Conservation (phyloP, 2,888 invertebrate genomes). For the Rhorus exstirpatorius region DNA sequence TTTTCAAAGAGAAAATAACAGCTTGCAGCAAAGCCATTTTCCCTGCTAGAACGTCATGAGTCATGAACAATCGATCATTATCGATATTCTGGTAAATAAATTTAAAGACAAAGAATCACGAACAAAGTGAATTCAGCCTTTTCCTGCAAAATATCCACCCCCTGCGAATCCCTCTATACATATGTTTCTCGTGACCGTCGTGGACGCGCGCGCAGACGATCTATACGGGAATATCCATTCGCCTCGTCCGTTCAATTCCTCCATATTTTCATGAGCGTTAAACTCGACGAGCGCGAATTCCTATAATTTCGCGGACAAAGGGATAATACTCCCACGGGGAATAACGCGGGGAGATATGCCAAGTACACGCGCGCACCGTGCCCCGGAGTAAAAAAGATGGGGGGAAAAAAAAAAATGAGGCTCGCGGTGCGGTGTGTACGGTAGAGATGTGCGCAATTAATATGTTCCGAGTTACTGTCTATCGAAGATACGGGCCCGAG, state of each 20-base stretch:
- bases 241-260: constrained; percentile 44
- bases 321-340: constrained; percentile 44
- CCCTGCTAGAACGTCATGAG: constrained; percentile 31
- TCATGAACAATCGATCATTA: constrained; percentile 12
- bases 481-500: constrained; percentile 58
- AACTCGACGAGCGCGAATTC: constrained; percentile 38
- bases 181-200: background rate
- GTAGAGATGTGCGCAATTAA: background rate
- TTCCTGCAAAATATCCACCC: constrained; percentile 27
- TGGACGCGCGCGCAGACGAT: constrained; percentile 13
- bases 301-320: constrained; percentile 55
- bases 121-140: constrained; percentile 55
- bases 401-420: background rate
- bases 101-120: constrained; percentile 26
- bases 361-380: constrained; percentile 10
- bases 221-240: constrained; percentile 43
- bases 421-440: constrained; percentile 8
- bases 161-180: background rate
- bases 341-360: constrained; percentile 33
- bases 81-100: constrained; percentile 1
- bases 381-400: background rate
- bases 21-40: constrained; percentile 14
- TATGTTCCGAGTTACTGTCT: constrained; percentile 35
- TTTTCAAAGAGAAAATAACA: constrained; percentile 35
- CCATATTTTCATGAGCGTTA: constrained; percentile 43